Evolutionary conservation across 2,113 vertebrate genomes (phyloP), one percentile per base, ranked within the genome.

Genomic region (Danionella cerebrum): DNA sequence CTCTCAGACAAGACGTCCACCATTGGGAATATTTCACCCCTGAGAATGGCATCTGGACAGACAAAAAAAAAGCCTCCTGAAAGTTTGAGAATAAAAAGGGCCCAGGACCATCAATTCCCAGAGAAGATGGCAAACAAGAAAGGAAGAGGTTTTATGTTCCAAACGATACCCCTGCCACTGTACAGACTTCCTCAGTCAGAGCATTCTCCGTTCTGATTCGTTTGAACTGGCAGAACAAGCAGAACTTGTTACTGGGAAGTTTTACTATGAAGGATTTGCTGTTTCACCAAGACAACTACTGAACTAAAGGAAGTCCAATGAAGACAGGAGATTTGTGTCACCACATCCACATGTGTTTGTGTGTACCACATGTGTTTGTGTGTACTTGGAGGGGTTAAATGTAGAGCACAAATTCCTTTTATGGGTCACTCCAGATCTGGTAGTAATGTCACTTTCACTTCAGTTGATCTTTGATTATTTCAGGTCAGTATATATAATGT

Each of bases 31-130:
- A 84, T 88, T 85, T 86, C 79, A 86, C 78, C 68, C 79, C 65
- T 70, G 83, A 82, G 78, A 82, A 69, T 82, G 79, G 79, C 77
- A 69, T 78, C 80, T 70, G 73, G 88, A 82, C 73, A 86, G 84
- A 81, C 69, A 47, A 68, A 80, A 77, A 84, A 80, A 77, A 84
- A 67, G 78, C 58, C 79, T 82, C 78, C 83, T 85, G 74, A 79
- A 75, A 70, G 73, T 82, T 86, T 81, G 76, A 89, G 87, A 89
- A 88, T 87, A 76, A 84, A 83, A 80, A 79, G 76, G 74, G 81
- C 72, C 72, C 55, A 73, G 79, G 80, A 79, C 80, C 86, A 88
- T 89, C 91, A 87, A 90, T 83, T 85, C 82, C 83, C 79, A 66
- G 83, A 86, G 82, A 75, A 72, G 80, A 80, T 77, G 68, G 84